Base-by-base conservation (phyloP, 2,797 vertebrate genomes). In the Tapera naevia region DNA sequence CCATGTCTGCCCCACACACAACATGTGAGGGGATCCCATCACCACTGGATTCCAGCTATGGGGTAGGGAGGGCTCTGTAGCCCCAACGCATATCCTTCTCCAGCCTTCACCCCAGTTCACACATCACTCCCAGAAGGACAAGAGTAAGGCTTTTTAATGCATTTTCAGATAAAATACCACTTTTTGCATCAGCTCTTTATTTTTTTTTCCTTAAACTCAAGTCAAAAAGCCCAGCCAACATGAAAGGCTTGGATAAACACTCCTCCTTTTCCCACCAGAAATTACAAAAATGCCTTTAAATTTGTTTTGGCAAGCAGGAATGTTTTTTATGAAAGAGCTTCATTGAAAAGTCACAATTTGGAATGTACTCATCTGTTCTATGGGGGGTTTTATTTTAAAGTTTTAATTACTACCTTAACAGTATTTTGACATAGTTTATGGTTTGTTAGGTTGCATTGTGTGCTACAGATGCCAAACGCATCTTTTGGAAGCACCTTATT, bases 321-420 rank as follows among this genome's bases (percentile, higher is more conserved):
- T 94, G 91, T 90, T 96, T 94, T 94, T 93, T 94, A 95, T 95
- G 95, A 96, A 96, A 95, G 96, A 93, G 88, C 92, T 94, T 94
- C 96, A 96, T 94, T 94, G 93, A 95, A 94, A 96, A 95, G 88
- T 95, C 86, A 81, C 73, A 65, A 88, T 95, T 94, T 86, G 93
- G 95, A 96, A 90, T 35, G 88, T 25, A 79, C 54, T 95, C 62
- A 69, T 89, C 86, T 91, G 86, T 81, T 93, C 93, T 86, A 53
- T 30, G 2, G 57, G 58, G 24, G 3, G 28, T 46, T 21, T 71
- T 48, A 54, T 48, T 23, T 48, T 13, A 4, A 78, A 94, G 85
- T 93, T 94, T 93, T 96, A 96, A 96, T 96, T 95, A 94, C 74
- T 73, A 84, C 85, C 94, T 89, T 53, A 95, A 56, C 57, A 39